Evolutionary conservation across 1,140 invertebrate genomes (phyloP).

Genomic region (Drosophila tsacasi): DNA sequence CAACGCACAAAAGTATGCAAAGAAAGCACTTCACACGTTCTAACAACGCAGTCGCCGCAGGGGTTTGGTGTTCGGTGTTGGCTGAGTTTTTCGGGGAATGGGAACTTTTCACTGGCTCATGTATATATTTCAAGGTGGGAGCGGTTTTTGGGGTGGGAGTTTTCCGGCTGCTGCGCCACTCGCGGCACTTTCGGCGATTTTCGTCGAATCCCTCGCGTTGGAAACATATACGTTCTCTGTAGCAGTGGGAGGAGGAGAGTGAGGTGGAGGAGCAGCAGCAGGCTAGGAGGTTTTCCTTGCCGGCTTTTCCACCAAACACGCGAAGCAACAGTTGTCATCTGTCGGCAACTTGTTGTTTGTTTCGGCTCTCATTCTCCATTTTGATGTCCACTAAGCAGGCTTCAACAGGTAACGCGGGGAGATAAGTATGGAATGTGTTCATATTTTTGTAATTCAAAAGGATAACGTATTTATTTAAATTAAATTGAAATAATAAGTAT

Average conservation of each 20-base stretch:
- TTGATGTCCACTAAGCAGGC: background rate
- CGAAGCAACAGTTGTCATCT: conserved; percentile 72
- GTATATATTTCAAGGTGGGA: background rate
- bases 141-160: background rate
- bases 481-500: background rate
- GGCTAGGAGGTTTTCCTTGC: background rate
- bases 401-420: conserved; percentile 4
- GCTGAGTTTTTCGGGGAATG: background rate
- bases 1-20: conserved; percentile 80
- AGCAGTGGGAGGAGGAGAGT: background rate
- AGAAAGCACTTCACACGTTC: conserved; percentile 79
- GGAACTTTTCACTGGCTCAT: background rate
- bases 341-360: conserved; percentile 71
- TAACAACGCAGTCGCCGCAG: conserved; percentile 62
- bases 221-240: conserved; percentile 15
- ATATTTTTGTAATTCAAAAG: too few species aligned
- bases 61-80: conserved; percentile 19
- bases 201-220: conserved; percentile 52
- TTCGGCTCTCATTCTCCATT: background rate
- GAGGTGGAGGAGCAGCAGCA: background rate
- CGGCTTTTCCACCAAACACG: conserved; percentile 14
- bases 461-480: background rate
- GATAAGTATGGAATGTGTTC: background rate
- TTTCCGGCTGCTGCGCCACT: conserved; percentile 37
- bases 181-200: conserved; percentile 77